These are phyloP conservation scores for Erpetoichthys calabaricus DNA, from an alignment of 2,797 vertebrate genomes.

Conservation along the genomic window DNA sequence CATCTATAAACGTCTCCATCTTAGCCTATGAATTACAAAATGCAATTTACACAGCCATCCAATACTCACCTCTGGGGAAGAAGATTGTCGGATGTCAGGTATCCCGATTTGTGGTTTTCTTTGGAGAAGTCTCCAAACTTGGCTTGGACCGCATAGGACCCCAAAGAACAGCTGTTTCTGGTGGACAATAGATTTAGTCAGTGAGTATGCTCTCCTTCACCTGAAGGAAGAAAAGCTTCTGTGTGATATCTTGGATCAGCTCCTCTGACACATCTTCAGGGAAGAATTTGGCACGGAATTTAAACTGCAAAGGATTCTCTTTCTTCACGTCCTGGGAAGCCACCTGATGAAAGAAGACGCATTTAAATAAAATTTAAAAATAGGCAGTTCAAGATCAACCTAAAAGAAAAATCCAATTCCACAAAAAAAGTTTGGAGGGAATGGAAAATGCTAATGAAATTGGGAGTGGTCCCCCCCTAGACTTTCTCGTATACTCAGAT, in stretches of 20 bases:
- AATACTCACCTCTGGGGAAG: slow-evolving; percentile 75
- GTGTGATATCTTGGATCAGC: slow-evolving; percentile 91
- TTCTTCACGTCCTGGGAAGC: slow-evolving; percentile 85
- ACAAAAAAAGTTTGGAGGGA: background rate
- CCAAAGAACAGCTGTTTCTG: slow-evolving; percentile 91
- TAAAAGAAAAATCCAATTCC: background rate
- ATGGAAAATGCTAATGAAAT: too few relatives aligned
- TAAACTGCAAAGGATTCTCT: slow-evolving; percentile 85
- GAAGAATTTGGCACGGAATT: slow-evolving; percentile 88
- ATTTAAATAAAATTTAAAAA: background rate
- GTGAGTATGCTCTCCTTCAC: slow-evolving; percentile 84
- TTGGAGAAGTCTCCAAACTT: slow-evolving; percentile 84
- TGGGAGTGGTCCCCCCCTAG: too few relatives aligned
- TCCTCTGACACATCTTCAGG: slow-evolving; percentile 89
- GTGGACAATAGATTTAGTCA: slow-evolving; percentile 89
- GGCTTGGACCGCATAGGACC: slow-evolving; percentile 87
- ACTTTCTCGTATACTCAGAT: too few relatives aligned
- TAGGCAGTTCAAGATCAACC: background rate
- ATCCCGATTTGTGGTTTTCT: slow-evolving; percentile 68
- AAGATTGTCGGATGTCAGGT: slow-evolving; percentile 74
- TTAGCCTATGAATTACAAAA: too few relatives aligned
- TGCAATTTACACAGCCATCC: too few relatives aligned
- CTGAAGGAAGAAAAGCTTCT: slow-evolving; percentile 94
- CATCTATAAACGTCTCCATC: too few relatives aligned
- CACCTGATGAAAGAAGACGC: slow-evolving; percentile 49